Evolutionary conservation across 1,140 invertebrate species (phyloP).

Genomic region (Delia radicum): DNA sequence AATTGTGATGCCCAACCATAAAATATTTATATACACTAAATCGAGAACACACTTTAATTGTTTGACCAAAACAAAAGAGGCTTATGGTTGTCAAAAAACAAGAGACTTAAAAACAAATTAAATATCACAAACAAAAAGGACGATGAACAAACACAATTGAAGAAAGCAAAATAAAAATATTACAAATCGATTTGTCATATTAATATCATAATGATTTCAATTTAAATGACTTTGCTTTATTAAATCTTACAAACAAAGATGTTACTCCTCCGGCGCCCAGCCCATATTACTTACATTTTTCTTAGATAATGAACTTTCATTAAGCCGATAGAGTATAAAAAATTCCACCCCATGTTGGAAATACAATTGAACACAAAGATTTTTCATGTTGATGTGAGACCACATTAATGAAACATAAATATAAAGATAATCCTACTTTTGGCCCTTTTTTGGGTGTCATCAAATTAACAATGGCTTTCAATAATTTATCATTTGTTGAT

Average conservation of each 20-base stretch:
- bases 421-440: conserved; percentile 14
- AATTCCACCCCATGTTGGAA: background rate
- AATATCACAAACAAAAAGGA: background rate
- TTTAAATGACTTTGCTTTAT: conserved; percentile 27
- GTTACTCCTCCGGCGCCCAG: background rate
- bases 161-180: conserved; percentile 8
- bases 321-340: too few relatives aligned
- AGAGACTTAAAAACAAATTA: conserved; percentile 10
- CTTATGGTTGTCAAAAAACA: background rate
- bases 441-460: conserved; percentile 12
- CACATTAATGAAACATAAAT: conserved; percentile 17
- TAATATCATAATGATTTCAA: conserved; percentile 27
- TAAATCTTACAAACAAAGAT: conserved; percentile 13
- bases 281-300: background rate
- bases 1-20: background rate
- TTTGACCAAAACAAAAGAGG: background rate
- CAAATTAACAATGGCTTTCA: conserved; percentile 28
- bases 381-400: background rate
- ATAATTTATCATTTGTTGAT: conserved; percentile 26
- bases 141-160: background rate
- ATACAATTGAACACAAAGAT: too few relatives aligned
- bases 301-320: background rate
- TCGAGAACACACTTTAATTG: conserved; percentile 1
- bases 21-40: conserved; percentile 12
- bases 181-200: conserved; percentile 26